These are phyloP conservation scores for Coenonympha arcania DNA, from an alignment of 2,888 invertebrate genomes.

Conservation along the genomic window DNA sequence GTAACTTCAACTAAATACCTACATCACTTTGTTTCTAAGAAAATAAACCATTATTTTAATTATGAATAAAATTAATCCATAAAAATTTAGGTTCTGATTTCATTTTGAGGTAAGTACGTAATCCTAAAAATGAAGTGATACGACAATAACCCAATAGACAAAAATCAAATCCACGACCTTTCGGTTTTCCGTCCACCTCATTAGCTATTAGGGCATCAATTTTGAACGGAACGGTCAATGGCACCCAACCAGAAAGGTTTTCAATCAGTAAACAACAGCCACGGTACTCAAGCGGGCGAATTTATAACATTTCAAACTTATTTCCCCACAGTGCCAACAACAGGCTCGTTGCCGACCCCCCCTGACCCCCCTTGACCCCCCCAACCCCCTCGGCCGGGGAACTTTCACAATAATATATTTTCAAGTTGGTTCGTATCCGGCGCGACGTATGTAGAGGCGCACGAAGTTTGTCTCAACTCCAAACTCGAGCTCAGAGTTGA, in stretches of 20 bases:
- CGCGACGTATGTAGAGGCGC: constrained; percentile 6
- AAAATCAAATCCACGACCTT: neutral
- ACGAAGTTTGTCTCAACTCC: constrained; percentile 2
- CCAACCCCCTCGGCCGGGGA: neutral
- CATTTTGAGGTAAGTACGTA: too few species aligned
- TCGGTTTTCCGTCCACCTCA: neutral
- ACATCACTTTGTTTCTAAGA: too few species aligned
- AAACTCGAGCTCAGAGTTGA: neutral
- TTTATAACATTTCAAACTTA: constrained; percentile 1
- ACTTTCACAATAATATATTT: constrained; percentile 12
- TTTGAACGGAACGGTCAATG: neutral
- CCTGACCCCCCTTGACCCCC: neutral
- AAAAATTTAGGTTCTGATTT: too few species aligned
- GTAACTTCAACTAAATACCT: too few species aligned
- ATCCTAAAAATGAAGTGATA: neutral
- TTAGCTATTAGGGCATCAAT: neutral
- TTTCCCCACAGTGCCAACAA: neutral
- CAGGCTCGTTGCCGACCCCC: neutral
- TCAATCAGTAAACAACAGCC: neutral
- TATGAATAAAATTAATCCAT: too few species aligned
- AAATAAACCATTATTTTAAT: too few species aligned
- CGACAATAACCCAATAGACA: too few species aligned
- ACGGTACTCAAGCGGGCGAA: neutral
- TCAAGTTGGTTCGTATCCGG: constrained; percentile 6
- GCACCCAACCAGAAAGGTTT: neutral